Percentiles rank a stretch among this genome's conserved stretches.
These are phyloP conservation scores for Craterocephalus amniculus DNA, from an alignment of 2,797 vertebrate genomes.

Conservation along the genomic window DNA sequence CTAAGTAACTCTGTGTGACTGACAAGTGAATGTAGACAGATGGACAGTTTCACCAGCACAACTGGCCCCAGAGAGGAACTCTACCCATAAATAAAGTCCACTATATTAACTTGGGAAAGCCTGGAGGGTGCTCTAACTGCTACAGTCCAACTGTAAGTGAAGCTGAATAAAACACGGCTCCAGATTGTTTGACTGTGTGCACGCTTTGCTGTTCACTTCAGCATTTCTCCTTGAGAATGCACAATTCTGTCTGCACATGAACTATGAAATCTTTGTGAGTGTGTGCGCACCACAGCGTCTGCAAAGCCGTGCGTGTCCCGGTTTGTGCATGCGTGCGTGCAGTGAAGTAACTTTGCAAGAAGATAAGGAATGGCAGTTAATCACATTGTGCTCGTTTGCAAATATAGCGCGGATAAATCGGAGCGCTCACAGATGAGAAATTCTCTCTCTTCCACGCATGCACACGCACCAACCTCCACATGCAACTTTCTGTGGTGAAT, in stretches of 20 bases:
- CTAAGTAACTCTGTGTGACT: conserved; percentile 58
- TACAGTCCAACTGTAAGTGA: conserved; percentile 41
- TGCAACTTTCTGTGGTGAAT: conserved; percentile 34
- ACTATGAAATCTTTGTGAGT: conserved; percentile 13
- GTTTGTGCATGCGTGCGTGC: conserved; percentile 21
- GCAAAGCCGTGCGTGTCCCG: background rate
- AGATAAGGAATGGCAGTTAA: conserved; percentile 73
- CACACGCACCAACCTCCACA: conserved; percentile 22
- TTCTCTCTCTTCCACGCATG: conserved; percentile 40
- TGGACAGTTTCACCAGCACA: conserved; percentile 56
- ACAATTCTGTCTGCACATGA: conserved; percentile 4
- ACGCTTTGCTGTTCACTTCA: conserved; percentile 46
- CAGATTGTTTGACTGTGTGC: conserved; percentile 30
- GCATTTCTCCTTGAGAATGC: conserved; percentile 38
- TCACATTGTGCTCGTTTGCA: conserved; percentile 73
- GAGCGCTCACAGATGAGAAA: conserved; percentile 59
- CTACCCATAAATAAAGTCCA: conserved; percentile 61
- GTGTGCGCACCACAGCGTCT: background rate
- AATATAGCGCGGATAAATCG: conserved; percentile 68
- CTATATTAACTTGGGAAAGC: conserved; percentile 49
- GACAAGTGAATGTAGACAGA: conserved; percentile 63
- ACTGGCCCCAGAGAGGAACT: conserved; percentile 34
- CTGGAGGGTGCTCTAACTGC: conserved; percentile 51
- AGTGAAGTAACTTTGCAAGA: conserved; percentile 47
- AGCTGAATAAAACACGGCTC: conserved; percentile 38